Base-by-base conservation (phyloP, 2,888 invertebrate species). In the Junonia oenone region DNA sequence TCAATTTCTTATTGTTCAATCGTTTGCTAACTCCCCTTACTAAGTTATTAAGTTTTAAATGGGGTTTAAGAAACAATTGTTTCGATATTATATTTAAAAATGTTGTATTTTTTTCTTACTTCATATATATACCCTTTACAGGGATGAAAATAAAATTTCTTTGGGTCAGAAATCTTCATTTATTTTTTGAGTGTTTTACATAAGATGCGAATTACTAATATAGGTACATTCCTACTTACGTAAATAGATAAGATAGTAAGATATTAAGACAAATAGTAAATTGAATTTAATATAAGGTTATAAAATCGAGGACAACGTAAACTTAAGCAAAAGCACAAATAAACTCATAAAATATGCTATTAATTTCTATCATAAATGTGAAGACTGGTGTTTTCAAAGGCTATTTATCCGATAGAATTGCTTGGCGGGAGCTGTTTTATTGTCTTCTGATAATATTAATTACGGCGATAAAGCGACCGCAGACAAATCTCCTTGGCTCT, bases 401-500 rank as follows among this genome's bases (percentile, higher is more conserved):
- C 22, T 26, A 45, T 51, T 31, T 45, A 31, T 45, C 40, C 29
- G 9, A 51, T 46, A 46, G 37, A 46, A 31, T 35, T 45, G 37
- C 37, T 37, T 27, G 14, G 52, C 29, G 27, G 4, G 19, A 8
- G 46, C 29, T 40, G 19, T 19, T 52, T 52, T 52, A 46, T 37
- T 52, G 37, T 27, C 26, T 29, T 29, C 37, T 27, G 45, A 52
- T 52, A 46, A 11, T 37, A 46, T 52, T 46, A 52, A 46, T 46
- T 46, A 46, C 46, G 37, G 46, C 26, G 17, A 35, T 52, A 46
- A 52, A 46, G 17, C 17, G 19, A 14, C 52, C 52, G 17, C 52
- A 6, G 13, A 46, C 27, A 46, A 29, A 46, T 52, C 11, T 19
- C 29, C 40, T 51, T 8, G 29, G 13, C 8, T 6, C 51, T 22